Base-by-base conservation (phyloP, 92 coral and sea anemone species). In the Nematostella vectensis region DNA sequence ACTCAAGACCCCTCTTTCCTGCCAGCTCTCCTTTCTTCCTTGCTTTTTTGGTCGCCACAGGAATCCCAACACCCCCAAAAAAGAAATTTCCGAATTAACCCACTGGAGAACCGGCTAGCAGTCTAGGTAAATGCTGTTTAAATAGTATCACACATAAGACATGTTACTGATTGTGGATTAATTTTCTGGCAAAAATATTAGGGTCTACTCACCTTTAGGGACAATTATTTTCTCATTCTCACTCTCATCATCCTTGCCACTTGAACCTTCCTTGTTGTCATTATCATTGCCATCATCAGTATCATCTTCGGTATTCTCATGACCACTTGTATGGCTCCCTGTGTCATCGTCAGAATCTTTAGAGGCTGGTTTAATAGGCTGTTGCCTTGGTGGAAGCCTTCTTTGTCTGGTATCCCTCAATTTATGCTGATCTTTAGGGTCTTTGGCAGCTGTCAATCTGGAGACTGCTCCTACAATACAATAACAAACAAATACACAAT, bases 161-260 rank as follows among this genome's bases (percentile, higher is more conserved):
- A n/a, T n/a, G n/a, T n/a, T n/a, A n/a, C n/a, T n/a, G n/a, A n/a
- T n/a, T n/a, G n/a, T n/a, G n/a, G n/a, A n/a, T n/a, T n/a, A n/a
- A n/a, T n/a, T n/a, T n/a, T n/a, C n/a, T n/a, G n/a, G n/a, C n/a
- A n/a, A n/a, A n/a, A n/a, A n/a, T n/a, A n/a, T n/a, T n/a, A n/a
- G n/a, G n/a, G n/a, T n/a, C n/a, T n/a, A 47, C 22, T 22, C 42
- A 65, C 71, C 71, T 2, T 40, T 25, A 15, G 71, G 71, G 20
- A 54, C 55, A 13, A 63, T 63, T 22, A 54, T 24, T 53, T 3
- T 54, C 28, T 65, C 71, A 20, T 63, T 59, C 24, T 31, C 57
- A 33, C 59, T 51, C 8, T 27, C 47, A 17, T 60, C 66, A 29
- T 31, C 67, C 3, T 48, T 20, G 21, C 31, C 57, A 48, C 36